phyloP scores from a whole-genome alignment of 2,888 invertebrate genomes.

The Crocallis elinguaria region DNA sequence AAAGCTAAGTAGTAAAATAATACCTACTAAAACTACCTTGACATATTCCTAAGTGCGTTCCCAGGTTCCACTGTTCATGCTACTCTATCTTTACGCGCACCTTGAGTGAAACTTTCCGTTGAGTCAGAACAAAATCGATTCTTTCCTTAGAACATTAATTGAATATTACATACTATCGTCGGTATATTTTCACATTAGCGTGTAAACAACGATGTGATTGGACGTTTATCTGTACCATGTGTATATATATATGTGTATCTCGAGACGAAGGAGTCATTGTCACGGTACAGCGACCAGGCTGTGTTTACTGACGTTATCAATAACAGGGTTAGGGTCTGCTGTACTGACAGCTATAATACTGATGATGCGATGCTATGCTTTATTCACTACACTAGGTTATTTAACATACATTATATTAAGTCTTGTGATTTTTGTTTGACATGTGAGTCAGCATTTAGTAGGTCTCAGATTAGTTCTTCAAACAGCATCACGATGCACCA shows the following conservation, averaged over 20 bases:
- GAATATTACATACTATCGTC: conserved; percentile 3
- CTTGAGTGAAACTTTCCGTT: neutral
- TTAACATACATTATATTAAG: too few relatives aligned
- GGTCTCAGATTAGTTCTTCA: too few relatives aligned
- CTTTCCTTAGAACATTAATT: conserved; percentile 20
- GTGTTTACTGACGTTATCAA: conserved; percentile 80
- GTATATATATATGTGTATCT: conserved; percentile 53
- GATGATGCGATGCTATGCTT: conserved; percentile 13
- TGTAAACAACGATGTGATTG: conserved; percentile 55
- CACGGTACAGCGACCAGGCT: conserved; percentile 66
- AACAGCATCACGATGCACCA: too few relatives aligned
- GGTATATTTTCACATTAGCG: conserved; percentile 25
- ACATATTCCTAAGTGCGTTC: too few relatives aligned
- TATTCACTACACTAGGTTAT: neutral
- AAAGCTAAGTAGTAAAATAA: too few relatives aligned
- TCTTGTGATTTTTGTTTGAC: too few relatives aligned
- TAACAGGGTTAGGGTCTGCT: conserved; percentile 53
- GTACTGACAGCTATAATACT: conserved; percentile 45
- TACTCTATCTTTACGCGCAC: neutral
- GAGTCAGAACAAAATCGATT: neutral
- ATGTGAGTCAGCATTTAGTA: too few relatives aligned
- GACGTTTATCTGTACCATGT: conserved; percentile 63
- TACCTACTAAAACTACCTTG: too few relatives aligned
- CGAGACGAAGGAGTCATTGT: conserved; percentile 70
- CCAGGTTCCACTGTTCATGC: neutral